These are phyloP conservation scores for Python bivittatus DNA, from an alignment of 2,113 vertebrate genomes.

Conservation along the genomic window DNA sequence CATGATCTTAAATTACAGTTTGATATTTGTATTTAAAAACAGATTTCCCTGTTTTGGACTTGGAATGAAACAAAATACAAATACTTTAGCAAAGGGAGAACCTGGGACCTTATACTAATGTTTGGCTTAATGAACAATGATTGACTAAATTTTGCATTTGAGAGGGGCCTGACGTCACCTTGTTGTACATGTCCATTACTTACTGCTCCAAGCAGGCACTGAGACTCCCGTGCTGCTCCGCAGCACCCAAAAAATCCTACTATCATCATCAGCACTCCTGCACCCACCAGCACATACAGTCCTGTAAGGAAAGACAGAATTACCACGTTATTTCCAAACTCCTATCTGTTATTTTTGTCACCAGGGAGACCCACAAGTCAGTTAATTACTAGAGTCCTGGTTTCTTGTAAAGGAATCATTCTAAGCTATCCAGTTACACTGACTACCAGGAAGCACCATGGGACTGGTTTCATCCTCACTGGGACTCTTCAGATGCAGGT, in stretches of 20 bases:
- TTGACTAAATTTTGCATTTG: not conserved
- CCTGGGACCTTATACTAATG: too few species aligned
- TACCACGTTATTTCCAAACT: not conserved
- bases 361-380: not conserved
- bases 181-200: slow-evolving; percentile 67
- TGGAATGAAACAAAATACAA: not conserved
- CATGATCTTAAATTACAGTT: not conserved
- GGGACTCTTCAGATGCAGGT: not conserved
- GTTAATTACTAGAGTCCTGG: not conserved
- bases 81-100: not conserved
- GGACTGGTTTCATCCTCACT: not conserved
- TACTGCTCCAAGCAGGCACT: slow-evolving; percentile 92
- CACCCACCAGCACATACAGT: slow-evolving; percentile 90
- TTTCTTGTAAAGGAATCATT: not conserved
- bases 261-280: slow-evolving; percentile 89
- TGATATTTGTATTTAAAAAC: not conserved
- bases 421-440: not conserved
- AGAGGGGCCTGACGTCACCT: not conserved
- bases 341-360: not conserved
- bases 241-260: slow-evolving; percentile 97
- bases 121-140: not conserved
- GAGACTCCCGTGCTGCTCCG: slow-evolving; percentile 92
- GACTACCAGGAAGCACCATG: not conserved
- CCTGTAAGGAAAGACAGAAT: slow-evolving; percentile 73
- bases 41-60: not conserved